phyloP scores from a whole-genome alignment of 2,113 vertebrate genomes.

The Mormoops blainvillei region DNA sequence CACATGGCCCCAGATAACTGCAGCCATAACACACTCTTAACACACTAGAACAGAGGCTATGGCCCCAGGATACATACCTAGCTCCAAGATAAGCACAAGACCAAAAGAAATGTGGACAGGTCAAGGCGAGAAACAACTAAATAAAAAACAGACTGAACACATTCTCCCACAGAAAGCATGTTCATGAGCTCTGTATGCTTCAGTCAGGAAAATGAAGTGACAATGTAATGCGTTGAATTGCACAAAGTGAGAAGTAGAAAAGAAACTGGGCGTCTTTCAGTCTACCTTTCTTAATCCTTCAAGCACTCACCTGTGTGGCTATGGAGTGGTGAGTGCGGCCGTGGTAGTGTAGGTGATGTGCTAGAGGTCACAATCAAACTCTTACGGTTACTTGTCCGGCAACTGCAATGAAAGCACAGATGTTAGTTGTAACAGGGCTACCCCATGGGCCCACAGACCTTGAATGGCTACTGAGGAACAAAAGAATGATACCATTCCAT shows the following conservation, averaged over 20 bases:
- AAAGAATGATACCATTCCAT: background rate
- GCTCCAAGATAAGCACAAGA: background rate
- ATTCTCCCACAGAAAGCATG: slow-evolving; percentile 16
- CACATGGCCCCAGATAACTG: background rate
- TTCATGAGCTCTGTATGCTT: background rate
- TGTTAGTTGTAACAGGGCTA: background rate
- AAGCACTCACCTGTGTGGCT: slow-evolving; percentile 90
- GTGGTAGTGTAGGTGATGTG: slow-evolving; percentile 96
- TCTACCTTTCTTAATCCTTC: slow-evolving; percentile 2
- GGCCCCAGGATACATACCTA: background rate
- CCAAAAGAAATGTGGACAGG: background rate
- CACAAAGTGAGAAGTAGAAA: background rate
- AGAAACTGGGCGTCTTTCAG: background rate
- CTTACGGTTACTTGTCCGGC: slow-evolving; percentile 97
- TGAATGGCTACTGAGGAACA: background rate
- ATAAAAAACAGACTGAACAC: slow-evolving; percentile 30
- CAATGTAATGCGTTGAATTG: background rate
- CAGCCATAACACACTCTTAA: background rate
- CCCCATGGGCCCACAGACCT: background rate
- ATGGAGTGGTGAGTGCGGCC: slow-evolving; percentile 96
- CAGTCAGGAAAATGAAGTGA: background rate
- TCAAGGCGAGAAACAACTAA: background rate
- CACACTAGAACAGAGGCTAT: background rate
- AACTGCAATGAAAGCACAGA: slow-evolving; percentile 83
- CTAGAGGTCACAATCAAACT: slow-evolving; percentile 97